phyloP scores from a whole-genome alignment of 1,140 invertebrate species.

The Drosophila saltans region DNA sequence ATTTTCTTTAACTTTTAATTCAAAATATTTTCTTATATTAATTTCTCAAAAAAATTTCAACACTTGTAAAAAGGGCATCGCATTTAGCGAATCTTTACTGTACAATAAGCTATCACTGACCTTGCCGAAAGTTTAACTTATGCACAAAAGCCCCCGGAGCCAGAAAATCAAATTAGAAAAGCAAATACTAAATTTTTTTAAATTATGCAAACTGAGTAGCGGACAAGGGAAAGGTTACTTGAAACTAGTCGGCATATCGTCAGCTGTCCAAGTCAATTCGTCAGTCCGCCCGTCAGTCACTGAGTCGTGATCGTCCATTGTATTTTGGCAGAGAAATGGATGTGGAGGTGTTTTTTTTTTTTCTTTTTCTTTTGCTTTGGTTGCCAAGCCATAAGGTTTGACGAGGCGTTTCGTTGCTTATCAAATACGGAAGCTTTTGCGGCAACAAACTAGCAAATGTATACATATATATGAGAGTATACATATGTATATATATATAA shows the following conservation, averaged over 20 bases:
- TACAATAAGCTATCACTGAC: slow-evolving; percentile 63
- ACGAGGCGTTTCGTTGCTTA: slow-evolving; percentile 38
- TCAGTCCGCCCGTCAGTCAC: neutral
- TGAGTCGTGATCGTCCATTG: neutral
- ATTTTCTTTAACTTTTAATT: too few relatives aligned
- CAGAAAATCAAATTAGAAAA: slow-evolving; percentile 72
- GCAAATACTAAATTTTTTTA: slow-evolving; percentile 64
- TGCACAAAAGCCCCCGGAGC: slow-evolving; percentile 25
- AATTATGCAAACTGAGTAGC: slow-evolving; percentile 46
- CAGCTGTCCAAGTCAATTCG: neutral
- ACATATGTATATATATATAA: neutral
- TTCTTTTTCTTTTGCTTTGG: neutral
- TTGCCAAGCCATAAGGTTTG: slow-evolving; percentile 32
- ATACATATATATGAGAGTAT: neutral
- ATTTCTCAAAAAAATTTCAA: too few relatives aligned
- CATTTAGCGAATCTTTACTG: neutral
- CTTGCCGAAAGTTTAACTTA: slow-evolving; percentile 61
- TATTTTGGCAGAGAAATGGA: slow-evolving; percentile 9
- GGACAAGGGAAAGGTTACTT: slow-evolving; percentile 30
- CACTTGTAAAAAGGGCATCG: too few relatives aligned
- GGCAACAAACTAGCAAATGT: slow-evolving; percentile 45
- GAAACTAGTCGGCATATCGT: neutral
- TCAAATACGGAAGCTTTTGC: slow-evolving; percentile 73
- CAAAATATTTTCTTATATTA: too few relatives aligned
- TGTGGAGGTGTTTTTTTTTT: slow-evolving; percentile 8